Evolutionary conservation across 2,888 invertebrate species (phyloP).

Genomic region (Acheta domesticus): DNA sequence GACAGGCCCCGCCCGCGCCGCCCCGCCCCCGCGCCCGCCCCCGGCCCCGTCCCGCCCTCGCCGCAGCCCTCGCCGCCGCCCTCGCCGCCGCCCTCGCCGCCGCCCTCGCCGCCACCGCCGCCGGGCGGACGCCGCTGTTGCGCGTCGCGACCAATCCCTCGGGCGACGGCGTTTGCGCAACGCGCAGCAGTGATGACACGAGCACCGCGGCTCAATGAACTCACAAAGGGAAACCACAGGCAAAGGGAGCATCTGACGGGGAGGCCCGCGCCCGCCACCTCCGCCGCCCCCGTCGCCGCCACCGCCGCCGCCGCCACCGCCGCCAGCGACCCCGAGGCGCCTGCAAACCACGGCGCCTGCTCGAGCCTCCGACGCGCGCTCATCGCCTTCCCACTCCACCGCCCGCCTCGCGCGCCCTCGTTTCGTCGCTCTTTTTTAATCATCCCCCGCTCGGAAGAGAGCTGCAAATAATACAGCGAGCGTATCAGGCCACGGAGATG

Average conservation of each 20-base stretch:
- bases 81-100: not conserved
- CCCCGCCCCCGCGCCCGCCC: not conserved
- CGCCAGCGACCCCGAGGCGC: too few species aligned
- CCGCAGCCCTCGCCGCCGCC: not conserved
- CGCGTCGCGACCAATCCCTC: slow-evolving; percentile 3
- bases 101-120: not conserved
- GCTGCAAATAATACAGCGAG: too few species aligned
- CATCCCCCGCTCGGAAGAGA: too few species aligned
- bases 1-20: not conserved
- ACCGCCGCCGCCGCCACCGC: too few species aligned
- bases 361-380: not conserved
- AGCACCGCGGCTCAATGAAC: not conserved
- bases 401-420: too few species aligned
- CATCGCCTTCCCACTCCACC: too few species aligned
- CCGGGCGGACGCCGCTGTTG: slow-evolving; percentile 4
- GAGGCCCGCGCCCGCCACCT: too few species aligned
- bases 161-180: slow-evolving; percentile 18
- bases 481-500: too few species aligned
- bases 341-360: too few species aligned
- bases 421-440: too few species aligned
- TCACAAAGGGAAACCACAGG: slow-evolving; percentile 18
- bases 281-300: too few species aligned
- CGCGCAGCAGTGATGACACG: slow-evolving; percentile 18
- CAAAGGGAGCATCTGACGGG: slow-evolving; percentile 10
- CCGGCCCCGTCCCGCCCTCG: not conserved